These are phyloP conservation scores for Scaptomyza pallida DNA, from an alignment of 1,140 invertebrate genomes.

Conservation along the genomic window DNA sequence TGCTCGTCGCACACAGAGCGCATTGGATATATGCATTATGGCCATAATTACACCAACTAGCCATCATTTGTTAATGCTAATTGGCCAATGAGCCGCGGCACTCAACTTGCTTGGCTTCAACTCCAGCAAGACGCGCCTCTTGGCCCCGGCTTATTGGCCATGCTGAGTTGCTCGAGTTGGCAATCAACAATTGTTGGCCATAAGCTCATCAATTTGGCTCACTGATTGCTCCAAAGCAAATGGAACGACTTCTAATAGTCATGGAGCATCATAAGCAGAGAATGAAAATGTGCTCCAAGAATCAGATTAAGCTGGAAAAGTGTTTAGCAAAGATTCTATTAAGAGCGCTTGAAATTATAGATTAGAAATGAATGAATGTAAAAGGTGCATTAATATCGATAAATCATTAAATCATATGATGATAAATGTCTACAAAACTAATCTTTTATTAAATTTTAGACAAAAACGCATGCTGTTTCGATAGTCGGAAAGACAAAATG, in stretches of 20 bases:
- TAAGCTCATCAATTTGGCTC: conserved; percentile 47
- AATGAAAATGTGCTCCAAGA: conserved; percentile 1
- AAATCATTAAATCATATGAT: no score
- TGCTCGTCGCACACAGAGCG: conserved; percentile 13
- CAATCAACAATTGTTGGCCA: conserved; percentile 38
- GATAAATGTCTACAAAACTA: no score
- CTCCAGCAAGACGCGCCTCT: conserved; percentile 1
- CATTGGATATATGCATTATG: conserved; percentile 74
- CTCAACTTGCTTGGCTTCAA: not conserved
- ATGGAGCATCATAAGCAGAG: not conserved
- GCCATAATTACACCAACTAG: conserved; percentile 80
- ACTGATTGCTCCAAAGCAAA: conserved; percentile 21
- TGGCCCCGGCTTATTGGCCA: conserved; percentile 19
- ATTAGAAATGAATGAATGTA: no score
- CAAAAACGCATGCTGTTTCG: no score
- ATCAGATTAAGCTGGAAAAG: not conserved
- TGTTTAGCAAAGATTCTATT: not conserved
- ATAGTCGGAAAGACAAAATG: no score
- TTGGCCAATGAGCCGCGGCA: conserved; percentile 71
- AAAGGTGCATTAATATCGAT: no score
- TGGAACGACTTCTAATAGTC: conserved; percentile 4
- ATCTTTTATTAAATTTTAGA: no score
- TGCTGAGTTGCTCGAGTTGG: conserved; percentile 8
- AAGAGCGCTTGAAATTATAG: not conserved
- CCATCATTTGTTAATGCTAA: conserved; percentile 82